Base-by-base conservation (phyloP, 1,140 invertebrate species). In the Caenorhabditis inopinata region DNA sequence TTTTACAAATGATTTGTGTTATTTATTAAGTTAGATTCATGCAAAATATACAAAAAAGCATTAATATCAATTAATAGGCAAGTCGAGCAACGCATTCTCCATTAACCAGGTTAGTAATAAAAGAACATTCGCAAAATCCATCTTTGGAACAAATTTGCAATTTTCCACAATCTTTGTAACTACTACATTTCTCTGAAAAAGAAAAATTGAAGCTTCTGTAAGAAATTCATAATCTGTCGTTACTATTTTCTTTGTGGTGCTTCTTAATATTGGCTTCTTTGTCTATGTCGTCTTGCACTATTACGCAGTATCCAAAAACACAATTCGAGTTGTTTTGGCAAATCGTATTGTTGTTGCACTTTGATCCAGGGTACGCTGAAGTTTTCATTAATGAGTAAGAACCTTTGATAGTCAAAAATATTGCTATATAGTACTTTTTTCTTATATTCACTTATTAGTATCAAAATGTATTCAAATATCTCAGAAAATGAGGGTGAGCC, bases 361-460 rank as follows among this genome's bases (percentile, higher is more conserved):
- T 68, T 9, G 73, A 74, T 0, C 82, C 82, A 25, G 79, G 82
- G 32, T 58, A 58, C 35, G 82, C 82, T 83, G 32, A n/a, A n/a
- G n/a, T n/a, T n/a, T n/a, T n/a, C n/a, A n/a, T n/a, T n/a, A n/a
- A n/a, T n/a, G n/a, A n/a, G n/a, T n/a, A n/a, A n/a, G n/a, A n/a
- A n/a, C n/a, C n/a, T n/a, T n/a, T n/a, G n/a, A n/a, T n/a, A n/a
- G n/a, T n/a, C n/a, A n/a, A n/a, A n/a, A n/a, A n/a, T n/a, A n/a
- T n/a, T n/a, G n/a, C n/a, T n/a, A n/a, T n/a, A n/a, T n/a, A n/a
- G n/a, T n/a, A n/a, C n/a, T n/a, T n/a, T n/a, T n/a, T n/a, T n/a
- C n/a, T n/a, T n/a, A n/a, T n/a, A n/a, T n/a, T n/a, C n/a, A n/a
- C n/a, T n/a, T n/a, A n/a, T n/a, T n/a, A n/a, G n/a, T n/a, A n/a